phyloP scores from a whole-genome alignment of 2,888 invertebrate genomes.

The Hofmannophila pseudospretella region DNA sequence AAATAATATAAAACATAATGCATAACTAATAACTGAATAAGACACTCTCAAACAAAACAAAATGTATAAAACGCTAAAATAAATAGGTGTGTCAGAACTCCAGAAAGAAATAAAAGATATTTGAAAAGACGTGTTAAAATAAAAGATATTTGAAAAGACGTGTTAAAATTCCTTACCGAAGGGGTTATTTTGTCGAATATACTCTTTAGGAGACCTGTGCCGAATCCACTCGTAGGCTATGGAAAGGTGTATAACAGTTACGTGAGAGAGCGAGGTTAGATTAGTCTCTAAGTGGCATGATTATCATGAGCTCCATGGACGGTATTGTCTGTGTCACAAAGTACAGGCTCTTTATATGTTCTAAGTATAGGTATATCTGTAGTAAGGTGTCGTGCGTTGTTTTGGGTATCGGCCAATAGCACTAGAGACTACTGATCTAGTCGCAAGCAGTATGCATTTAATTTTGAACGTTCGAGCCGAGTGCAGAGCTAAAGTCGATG shows the following conservation, averaged over 20 bases:
- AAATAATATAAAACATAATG: slow-evolving; percentile 39
- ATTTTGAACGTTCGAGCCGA: slow-evolving; percentile 73
- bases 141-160: slow-evolving; percentile 70
- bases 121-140: slow-evolving; percentile 74
- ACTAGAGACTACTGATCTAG: slow-evolving; percentile 75
- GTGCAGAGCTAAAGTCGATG: slow-evolving; percentile 71
- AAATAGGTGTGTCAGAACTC: slow-evolving; percentile 51
- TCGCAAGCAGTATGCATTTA: slow-evolving; percentile 76
- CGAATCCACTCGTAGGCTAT: slow-evolving; percentile 78
- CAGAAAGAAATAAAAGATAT: slow-evolving; percentile 53
- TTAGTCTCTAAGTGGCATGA: slow-evolving; percentile 65
- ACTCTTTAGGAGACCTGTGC: slow-evolving; percentile 79
- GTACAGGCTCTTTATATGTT: slow-evolving; percentile 76
- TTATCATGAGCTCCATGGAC: slow-evolving; percentile 58
- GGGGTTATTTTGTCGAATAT: slow-evolving; percentile 80
- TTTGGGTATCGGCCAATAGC: slow-evolving; percentile 73
- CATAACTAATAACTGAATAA: slow-evolving; percentile 58
- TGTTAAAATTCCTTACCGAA: slow-evolving; percentile 79
- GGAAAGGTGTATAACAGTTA: slow-evolving; percentile 77
- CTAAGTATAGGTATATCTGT: slow-evolving; percentile 60
- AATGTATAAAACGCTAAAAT: slow-evolving; percentile 53
- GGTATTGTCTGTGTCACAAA: slow-evolving; percentile 75
- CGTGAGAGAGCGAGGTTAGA: slow-evolving; percentile 73
- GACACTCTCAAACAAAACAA: slow-evolving; percentile 54
- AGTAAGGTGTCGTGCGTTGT: slow-evolving; percentile 76